These are phyloP conservation scores for Lottia gigantea DNA, from an alignment of 2,888 invertebrate species.

Conservation along the genomic window DNA sequence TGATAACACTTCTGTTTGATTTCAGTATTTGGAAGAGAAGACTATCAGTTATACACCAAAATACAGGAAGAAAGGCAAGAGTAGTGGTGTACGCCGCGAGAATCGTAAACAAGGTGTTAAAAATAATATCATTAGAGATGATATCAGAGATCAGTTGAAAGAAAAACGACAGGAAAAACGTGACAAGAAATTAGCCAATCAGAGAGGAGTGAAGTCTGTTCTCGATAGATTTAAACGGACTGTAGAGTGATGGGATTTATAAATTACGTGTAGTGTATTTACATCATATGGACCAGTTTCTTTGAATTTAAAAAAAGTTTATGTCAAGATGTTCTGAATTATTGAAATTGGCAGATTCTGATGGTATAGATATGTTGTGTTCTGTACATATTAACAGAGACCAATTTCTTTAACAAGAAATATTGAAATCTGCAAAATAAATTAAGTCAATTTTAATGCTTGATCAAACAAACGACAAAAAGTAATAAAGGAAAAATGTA, in stretches of 20 bases:
- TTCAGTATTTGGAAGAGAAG: conserved; percentile 80
- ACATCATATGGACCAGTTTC: too few relatives aligned
- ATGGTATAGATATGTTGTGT: too few relatives aligned
- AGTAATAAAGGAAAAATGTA: too few relatives aligned
- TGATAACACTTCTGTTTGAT: conserved; percentile 4
- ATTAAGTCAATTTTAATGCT: too few relatives aligned
- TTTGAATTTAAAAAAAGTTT: too few relatives aligned
- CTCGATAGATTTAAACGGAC: conserved; percentile 50
- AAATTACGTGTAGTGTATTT: not conserved
- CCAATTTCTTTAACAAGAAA: too few relatives aligned
- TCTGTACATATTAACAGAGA: too few relatives aligned
- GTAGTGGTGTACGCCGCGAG: conserved; percentile 54
- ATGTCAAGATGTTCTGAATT: too few relatives aligned
- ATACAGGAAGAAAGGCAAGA: conserved; percentile 77
- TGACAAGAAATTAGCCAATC: conserved; percentile 28
- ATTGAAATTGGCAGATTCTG: too few relatives aligned
- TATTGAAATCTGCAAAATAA: too few relatives aligned
- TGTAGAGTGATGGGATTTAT: conserved; percentile 7
- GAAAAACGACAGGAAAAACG: not conserved
- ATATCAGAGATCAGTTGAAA: conserved; percentile 35
- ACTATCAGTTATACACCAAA: conserved; percentile 79
- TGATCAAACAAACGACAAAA: too few relatives aligned
- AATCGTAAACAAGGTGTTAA: conserved; percentile 59
- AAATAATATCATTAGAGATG: conserved; percentile 39
- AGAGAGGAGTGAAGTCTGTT: conserved; percentile 32